These are phyloP conservation scores for Chlamydotis undulata DNA, from an alignment of 2,113 vertebrate genomes.

Conservation along the genomic window DNA sequence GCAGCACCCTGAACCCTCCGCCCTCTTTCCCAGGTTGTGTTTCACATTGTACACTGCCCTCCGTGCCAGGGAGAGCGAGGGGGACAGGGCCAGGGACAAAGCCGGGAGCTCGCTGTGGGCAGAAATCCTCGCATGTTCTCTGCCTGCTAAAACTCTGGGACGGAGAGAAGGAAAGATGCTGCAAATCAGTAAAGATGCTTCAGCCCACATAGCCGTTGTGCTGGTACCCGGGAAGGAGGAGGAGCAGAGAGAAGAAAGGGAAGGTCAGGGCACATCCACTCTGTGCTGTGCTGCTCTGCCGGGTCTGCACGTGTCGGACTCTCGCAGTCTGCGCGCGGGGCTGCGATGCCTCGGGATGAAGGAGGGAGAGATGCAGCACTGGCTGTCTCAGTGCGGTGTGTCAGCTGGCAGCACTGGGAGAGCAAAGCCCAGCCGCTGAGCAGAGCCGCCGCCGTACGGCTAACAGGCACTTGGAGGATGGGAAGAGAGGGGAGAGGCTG, in stretches of 20 bases:
- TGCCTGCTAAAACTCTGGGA: neutral
- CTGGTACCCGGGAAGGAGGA: neutral
- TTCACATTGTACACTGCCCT: neutral
- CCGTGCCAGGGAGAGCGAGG: accelerated
- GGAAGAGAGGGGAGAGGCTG: neutral
- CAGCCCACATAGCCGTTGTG: neutral
- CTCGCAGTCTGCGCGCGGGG: neutral
- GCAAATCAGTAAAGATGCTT: neutral
- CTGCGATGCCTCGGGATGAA: neutral
- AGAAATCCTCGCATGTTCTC: neutral
- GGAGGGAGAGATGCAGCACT: constrained; percentile 6
- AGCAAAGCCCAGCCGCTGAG: neutral
- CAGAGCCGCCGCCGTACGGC: neutral
- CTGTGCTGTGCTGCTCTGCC: neutral
- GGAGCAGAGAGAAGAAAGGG: neutral
- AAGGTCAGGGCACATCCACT: neutral
- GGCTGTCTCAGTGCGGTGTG: neutral
- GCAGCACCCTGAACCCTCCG: neutral
- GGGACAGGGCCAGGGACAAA: neutral
- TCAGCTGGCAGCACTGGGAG: constrained; percentile 11
- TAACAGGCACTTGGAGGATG: neutral
- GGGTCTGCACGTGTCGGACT: neutral
- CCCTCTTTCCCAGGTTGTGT: neutral
- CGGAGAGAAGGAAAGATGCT: neutral
- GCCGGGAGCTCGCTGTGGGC: neutral